phyloP scores from a whole-genome alignment of 2,888 invertebrate genomes.

The Galerucella calmariensis region DNA sequence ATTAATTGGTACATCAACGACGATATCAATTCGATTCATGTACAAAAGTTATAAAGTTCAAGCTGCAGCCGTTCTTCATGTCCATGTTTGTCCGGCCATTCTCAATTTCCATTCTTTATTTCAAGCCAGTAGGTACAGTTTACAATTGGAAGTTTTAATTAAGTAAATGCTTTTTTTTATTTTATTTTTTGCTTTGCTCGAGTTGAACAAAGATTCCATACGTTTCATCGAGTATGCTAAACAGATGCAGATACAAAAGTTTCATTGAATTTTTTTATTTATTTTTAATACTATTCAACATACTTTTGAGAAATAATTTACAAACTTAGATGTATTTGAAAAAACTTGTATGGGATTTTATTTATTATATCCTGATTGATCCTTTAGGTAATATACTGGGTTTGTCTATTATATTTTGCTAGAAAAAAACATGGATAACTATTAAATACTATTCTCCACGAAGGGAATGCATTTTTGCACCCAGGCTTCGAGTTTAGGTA shows the following conservation, averaged over 20 bases:
- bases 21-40: conserved; percentile 54
- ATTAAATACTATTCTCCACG: no score
- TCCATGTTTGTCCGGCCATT: conserved; percentile 54
- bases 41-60: conserved; percentile 53
- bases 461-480: no score
- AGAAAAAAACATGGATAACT: no score
- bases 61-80: conserved; percentile 48
- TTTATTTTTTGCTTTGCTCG: conserved; percentile 19
- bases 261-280: neutral
- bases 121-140: conserved; percentile 48
- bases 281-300: neutral
- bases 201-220: conserved; percentile 50
- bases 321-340: no score
- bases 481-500: no score
- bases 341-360: no score
- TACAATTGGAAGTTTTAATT: conserved; percentile 55
- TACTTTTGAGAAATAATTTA: no score
- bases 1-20: conserved; percentile 53
- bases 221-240: conserved; percentile 41
- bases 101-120: conserved; percentile 55
- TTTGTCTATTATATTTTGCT: no score
- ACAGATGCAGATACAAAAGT: conserved; percentile 5
- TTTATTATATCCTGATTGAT: no score
- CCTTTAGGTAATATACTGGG: no score
- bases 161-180: conserved; percentile 51